Base-by-base conservation (phyloP, 2,888 invertebrate genomes). In the Heliconius ethilla region DNA sequence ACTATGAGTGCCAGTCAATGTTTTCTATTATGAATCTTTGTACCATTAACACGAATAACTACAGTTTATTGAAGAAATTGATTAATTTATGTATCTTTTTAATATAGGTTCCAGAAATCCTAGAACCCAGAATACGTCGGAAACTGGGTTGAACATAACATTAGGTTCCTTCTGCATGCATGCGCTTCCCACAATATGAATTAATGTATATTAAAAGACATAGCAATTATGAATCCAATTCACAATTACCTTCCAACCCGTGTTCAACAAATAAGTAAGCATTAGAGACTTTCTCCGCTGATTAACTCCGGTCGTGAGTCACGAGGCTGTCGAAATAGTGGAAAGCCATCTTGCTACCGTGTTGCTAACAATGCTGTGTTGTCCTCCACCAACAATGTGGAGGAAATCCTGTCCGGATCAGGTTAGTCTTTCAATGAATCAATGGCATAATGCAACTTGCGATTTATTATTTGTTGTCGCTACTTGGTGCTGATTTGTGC, bases 301-400 rank as follows among this genome's bases (percentile, higher is more conserved):
- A 92, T 92, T 92, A 90, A 86, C 85, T 83, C 83, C 83, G 86
- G 86, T 93, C 93, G 93, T 93, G 93, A 93, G 87, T 93, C 92
- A 93, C 93, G 93, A 90, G 89, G 89, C 86, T 89, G 92, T 91
- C 88, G 89, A 87, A 88, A 81, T 81, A 79, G 79, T 83, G 80
- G 79, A 80, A 79, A 89, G 88, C 84, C 88, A 88, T 88, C 89
- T 86, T 79, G 90, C 92, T 92, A 91, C 84, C 82, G 80, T 85
- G 79, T 82, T 33, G 29, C 29, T 33, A 84, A 84, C 85, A 84
- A 83, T 82, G 79, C 80, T 80, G 75, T 83, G 82, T 81, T 78
- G 81, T 79, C 78, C 80, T 72, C 74, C 80, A 77, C 78, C 80
- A 80, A 81, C 80, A 80, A 81, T 81, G 81, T 81, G 74, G 65